Conservation (phyloP, 2,888 invertebrate species). For the Tinea trinotella region DNA sequence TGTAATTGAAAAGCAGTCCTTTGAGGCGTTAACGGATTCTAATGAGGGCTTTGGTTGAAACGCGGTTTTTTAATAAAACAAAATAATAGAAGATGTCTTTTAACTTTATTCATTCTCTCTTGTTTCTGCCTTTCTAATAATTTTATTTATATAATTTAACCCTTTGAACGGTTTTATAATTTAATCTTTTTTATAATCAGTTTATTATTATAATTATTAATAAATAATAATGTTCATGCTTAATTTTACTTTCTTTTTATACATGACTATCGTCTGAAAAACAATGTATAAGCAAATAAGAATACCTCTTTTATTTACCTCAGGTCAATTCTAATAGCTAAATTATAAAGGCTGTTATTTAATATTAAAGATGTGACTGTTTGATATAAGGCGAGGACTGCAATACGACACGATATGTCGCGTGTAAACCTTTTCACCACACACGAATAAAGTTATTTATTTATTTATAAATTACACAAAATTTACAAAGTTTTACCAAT, state of each 20-base stretch:
- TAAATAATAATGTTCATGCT: too few relatives aligned
- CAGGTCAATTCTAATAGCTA: neutral
- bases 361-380: neutral
- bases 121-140: too few relatives aligned
- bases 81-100: constrained; percentile 2
- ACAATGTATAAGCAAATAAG: too few relatives aligned
- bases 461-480: neutral
- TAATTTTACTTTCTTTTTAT: too few relatives aligned
- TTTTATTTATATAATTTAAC: too few relatives aligned
- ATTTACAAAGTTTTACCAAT: neutral
- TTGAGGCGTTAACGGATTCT: constrained; percentile 18
- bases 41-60: constrained; percentile 14
- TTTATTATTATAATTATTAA: too few relatives aligned
- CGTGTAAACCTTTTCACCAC: constrained; percentile 10
- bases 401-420: constrained; percentile 10
- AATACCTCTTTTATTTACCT: too few relatives aligned
- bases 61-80: neutral
- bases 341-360: neutral
- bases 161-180: too few relatives aligned
- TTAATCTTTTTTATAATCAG: too few relatives aligned
- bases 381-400: constrained; percentile 12
- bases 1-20: constrained; percentile 19
- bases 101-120: neutral
- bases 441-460: constrained; percentile 13
- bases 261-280: too few relatives aligned